Evolutionary conservation across 2,888 invertebrate species (phyloP), one percentile per base, ranked within the genome.

Genomic region (Malthinus seriepunctatus): DNA sequence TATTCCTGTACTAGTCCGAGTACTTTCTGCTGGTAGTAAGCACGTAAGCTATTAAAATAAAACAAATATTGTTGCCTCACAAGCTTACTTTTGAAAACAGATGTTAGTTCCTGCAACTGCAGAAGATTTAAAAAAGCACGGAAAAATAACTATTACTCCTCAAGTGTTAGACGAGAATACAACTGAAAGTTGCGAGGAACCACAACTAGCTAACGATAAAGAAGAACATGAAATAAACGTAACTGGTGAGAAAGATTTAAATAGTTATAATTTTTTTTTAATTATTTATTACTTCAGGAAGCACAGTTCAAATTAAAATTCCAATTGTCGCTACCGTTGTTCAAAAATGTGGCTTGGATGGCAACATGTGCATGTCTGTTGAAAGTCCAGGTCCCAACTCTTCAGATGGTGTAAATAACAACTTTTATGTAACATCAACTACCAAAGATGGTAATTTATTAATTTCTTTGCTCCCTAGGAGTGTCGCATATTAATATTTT

Each of bases 51-150:
- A 23, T 23, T 23, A 23, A 23, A 23, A 23, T 23, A 23, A 23
- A 23, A 10, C 4, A 31, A n/a, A 5, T 23, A 23, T 23, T 23
- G 2, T 23, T 23, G 2, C 2, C 23, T 3, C 5, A 3, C 5
- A 23, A 10, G 34, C 8, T 38, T 38, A 9, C 54, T 56, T 32
- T 31, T 58, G 51, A 11, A 37, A 10, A 12, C 67, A 89, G 85
- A 84, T 88, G 82, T 73, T 89, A 65, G 86, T 88, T 7, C 88
- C 89, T 1, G 89, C 89, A 0, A 88, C 88, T 7, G 87, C 88
- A 1, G 88, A 88, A 68, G 89, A 89, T 75, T 77, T 89, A 35
- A 83, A 85, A 70, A 81, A 82, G 56, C 84, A 86, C 33, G 88
- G 87, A 0, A 86, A 87, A 73, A 86, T 89, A 39, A 76, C 78